Conservation (phyloP, 2,113 vertebrate species). For the Erythrocercus mccallii region DNA sequence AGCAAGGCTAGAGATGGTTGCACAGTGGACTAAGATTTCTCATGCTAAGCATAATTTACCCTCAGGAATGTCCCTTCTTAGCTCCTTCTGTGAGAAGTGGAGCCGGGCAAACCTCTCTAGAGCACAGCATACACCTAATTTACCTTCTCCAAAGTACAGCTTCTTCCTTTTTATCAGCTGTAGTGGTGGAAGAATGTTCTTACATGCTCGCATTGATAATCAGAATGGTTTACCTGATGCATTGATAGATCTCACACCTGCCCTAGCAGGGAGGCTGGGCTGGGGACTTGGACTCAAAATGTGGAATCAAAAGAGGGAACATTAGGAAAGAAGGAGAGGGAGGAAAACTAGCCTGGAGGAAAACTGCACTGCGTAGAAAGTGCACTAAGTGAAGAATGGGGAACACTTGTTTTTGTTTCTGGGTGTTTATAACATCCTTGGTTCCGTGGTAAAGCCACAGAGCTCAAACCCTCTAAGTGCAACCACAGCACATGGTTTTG, state of each 20-base stretch:
- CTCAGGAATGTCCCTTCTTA: neutral
- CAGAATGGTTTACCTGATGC: neutral
- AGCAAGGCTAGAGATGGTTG: neutral
- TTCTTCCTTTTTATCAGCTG: neutral
- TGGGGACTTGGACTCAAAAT: neutral
- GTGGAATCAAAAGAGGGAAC: neutral
- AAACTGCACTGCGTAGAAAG: fast-evolving
- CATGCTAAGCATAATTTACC: neutral
- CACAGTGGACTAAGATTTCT: neutral
- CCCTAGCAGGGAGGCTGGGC: neutral
- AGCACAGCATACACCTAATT: neutral
- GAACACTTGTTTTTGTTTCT: neutral
- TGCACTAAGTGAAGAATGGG: neutral
- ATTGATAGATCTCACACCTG: neutral
- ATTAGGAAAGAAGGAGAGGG: neutral
- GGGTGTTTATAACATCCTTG: neutral
- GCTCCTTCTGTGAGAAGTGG: neutral
- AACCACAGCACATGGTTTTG: neutral
- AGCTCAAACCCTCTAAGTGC: neutral
- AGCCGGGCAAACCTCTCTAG: neutral
- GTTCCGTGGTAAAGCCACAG: neutral
- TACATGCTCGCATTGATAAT: neutral
- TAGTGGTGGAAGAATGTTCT: neutral
- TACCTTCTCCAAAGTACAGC: neutral
- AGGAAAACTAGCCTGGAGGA: neutral